Conservation (phyloP, 1,140 invertebrate species). For the Bombus impatiens region DNA sequence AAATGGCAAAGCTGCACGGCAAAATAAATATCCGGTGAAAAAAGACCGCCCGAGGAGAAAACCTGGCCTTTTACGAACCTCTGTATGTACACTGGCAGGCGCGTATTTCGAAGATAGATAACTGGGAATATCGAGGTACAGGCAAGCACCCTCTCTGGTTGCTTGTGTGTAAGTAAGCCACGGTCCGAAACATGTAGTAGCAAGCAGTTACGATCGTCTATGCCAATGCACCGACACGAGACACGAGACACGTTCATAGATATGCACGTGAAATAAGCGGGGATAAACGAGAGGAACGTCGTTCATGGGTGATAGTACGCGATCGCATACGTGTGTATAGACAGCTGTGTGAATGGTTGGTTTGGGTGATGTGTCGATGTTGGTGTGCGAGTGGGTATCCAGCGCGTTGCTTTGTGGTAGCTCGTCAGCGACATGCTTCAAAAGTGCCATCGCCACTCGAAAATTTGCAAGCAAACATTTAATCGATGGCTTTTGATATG, state of each 20-base stretch:
- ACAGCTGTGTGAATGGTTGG: conserved; percentile 5
- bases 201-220: background rate
- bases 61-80: background rate
- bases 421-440: conserved; percentile 2
- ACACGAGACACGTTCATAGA: background rate
- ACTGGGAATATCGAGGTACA: conserved; percentile 16
- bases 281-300: conserved; percentile 40
- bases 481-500: background rate
- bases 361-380: background rate
- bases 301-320: background rate
- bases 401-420: background rate
- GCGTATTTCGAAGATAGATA: conserved; percentile 37
- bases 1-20: conserved; percentile 9
- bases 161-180: background rate
- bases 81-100: background rate
- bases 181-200: too few relatives aligned
- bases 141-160: background rate
- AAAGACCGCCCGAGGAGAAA: conserved; percentile 5
- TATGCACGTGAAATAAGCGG: conserved; percentile 29
- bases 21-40: conserved; percentile 32
- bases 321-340: background rate
- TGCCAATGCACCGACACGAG: background rate
- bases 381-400: too few relatives aligned
- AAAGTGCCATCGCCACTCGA: background rate
- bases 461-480: conserved; percentile 16